Conservation (phyloP, 2,888 invertebrate species). For the Tiliacea aurago region DNA sequence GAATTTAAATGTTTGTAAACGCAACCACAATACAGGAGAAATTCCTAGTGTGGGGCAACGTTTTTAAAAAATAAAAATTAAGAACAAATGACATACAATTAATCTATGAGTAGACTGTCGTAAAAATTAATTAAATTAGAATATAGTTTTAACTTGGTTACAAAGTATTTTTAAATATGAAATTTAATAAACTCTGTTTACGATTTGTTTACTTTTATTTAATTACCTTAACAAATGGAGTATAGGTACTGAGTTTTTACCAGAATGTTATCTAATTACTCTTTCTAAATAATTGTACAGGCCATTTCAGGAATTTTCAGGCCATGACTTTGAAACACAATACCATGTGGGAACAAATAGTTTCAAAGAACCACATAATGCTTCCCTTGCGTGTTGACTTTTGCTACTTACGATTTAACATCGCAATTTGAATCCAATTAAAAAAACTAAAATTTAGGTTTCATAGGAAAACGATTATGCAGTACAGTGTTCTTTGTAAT, state of each 20-base stretch:
- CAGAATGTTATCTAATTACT: neutral
- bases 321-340: constrained; percentile 10
- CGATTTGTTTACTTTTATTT: too few species aligned
- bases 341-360: constrained; percentile 15
- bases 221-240: too few species aligned
- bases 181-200: too few species aligned
- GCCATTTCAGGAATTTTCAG: neutral
- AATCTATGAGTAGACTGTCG: too few species aligned
- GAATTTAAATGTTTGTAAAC: too few species aligned
- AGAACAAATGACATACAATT: too few species aligned
- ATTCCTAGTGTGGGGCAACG: too few species aligned
- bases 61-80: too few species aligned
- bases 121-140: too few species aligned
- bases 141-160: too few species aligned
- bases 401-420: constrained; percentile 48
- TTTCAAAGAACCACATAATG: constrained; percentile 63
- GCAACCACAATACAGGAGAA: too few species aligned
- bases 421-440: constrained; percentile 53
- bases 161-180: too few species aligned
- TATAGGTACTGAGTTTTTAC: neutral
- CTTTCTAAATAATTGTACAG: neutral
- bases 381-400: constrained; percentile 56
- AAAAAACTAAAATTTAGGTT: constrained; percentile 51
- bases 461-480: constrained; percentile 63
- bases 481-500: constrained; percentile 57